Base-by-base conservation (phyloP, 1,140 invertebrate species). In the Bacillus rossius region DNA sequence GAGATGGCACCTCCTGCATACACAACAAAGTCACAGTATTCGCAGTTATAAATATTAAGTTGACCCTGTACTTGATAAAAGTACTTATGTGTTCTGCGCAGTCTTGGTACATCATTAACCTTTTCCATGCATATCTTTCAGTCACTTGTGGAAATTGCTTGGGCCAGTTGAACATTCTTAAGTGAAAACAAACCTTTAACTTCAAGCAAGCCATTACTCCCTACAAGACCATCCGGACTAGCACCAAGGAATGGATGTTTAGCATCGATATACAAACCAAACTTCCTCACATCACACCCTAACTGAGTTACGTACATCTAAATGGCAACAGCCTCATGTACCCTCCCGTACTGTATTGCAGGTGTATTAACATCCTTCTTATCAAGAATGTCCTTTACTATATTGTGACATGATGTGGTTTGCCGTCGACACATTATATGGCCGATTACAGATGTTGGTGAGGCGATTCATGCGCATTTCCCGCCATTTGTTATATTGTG, bases 151-250 rank as follows among this genome's bases (percentile, higher is more conserved):
- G 3, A 14, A 23, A 53, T 3, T 13, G 51, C 51, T 25, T 45
- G 17, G 5, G 5, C 4, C 23, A 25, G 43, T 45, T 5, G 23
- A 7, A 5, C 23, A 5, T 45, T 3, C 43, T 45, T 25, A 7
- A 45, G 10, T 5, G 43, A 45, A 19, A 25, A 25, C 23, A 45
- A 13, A 54, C 66, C 67, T 53, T 69, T 69, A 8, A 68, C 56
- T 59, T 68, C 66, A 1, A 68, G 1, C 16, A 69, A 34, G 4
- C 59, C 56, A 20, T 62, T 55, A 23, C 40, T 45, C 23, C 52
- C 54, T 25, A 67, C 57, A 8, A 65, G 17, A 1, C 63, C 63
- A 61, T 68, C 64, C 10, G 65, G 66, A 38, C 61, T 60, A n/a
- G 58, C 62, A 7, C 20, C 65, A 38, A 69, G 26, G 17, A n/a